Base-by-base conservation (phyloP, 2,113 vertebrate genomes). In the Passer domesticus region DNA sequence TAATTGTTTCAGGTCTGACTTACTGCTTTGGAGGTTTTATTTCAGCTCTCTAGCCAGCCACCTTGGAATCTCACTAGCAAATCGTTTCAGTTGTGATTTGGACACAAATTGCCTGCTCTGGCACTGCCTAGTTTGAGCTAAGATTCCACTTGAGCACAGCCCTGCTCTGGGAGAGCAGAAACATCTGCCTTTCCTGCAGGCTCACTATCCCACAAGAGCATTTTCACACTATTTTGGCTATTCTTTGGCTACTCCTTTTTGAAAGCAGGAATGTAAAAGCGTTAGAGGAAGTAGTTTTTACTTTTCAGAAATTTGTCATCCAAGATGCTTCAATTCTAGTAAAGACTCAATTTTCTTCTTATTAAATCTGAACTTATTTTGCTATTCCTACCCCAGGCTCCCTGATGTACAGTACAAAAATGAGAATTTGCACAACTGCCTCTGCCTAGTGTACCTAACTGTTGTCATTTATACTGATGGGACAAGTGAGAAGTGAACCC, bases 101-200 rank as follows among this genome's bases (percentile, higher is more conserved):
- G 94, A 92, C 76, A 44, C 52, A 92, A 81, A 60, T 47, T 85
- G 60, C 56, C 44, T 75, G 64, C 60, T 93, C 90, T 95, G 94
- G 93, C 94, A 93, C 28, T 81, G 72, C 83, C 55, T 69, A 46
- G 47, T 39, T 59, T 52, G 67, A 95, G 70, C 58, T 85, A 50
- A 96, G 85, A 95, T 92, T 96, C 93, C 92, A 86, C 59, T 92
- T 88, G 39, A 93, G 86, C 79, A 74, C 66, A 92, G 77, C 28
- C 43, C 53, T 87, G 35, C 72, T 80, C 55, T 4, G 4, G 35
- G 72, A 90, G 47, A 75, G 64, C 60, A 89, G 76, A 66, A 86
- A 80, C 0, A 6, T 43, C 74, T 89, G 92, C 56, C 20, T 92
- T 87, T 70, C 64, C 83, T 44, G 56, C 52, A 86, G 52, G 39